A percentile compares a stretch with the other conserved stretches of the same genome.
Evolutionary conservation across 2,113 vertebrate genomes (phyloP).

Genomic region (Melanotaenia duboulayi): DNA sequence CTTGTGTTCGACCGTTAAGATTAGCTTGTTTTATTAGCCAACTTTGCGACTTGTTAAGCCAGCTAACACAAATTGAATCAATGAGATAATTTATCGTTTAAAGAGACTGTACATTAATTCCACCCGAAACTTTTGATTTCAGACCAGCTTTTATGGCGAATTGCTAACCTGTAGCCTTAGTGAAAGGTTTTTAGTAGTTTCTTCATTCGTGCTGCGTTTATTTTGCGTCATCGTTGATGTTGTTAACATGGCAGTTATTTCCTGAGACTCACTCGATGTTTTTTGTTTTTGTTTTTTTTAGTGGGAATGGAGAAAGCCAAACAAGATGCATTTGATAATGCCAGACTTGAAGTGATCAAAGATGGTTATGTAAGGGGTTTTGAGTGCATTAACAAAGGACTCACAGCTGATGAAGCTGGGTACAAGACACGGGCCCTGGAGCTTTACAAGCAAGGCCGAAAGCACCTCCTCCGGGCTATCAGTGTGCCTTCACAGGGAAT

Average conservation of each 20-base stretch:
- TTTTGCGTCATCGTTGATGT: neutral
- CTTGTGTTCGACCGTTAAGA: neutral
- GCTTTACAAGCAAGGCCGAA: slow-evolving; percentile 88
- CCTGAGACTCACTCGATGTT: neutral
- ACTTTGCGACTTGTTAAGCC: neutral
- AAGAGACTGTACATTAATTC: neutral
- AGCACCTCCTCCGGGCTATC: slow-evolving; percentile 88
- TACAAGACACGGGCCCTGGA: slow-evolving; percentile 85
- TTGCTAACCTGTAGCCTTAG: neutral
- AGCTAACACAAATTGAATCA: neutral
- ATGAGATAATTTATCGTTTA: neutral
- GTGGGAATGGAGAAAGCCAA: slow-evolving; percentile 87
- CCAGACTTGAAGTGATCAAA: slow-evolving; percentile 88
- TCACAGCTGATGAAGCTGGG: slow-evolving; percentile 89
- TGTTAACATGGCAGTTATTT: too few relatives aligned
- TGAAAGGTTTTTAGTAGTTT: neutral
- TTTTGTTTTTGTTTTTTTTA: slow-evolving; percentile 16
- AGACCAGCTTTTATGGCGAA: neutral
- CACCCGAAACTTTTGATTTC: neutral
- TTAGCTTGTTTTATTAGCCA: slow-evolving; percentile 27
- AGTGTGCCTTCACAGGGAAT: slow-evolving; percentile 82
- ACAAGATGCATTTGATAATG: slow-evolving; percentile 83
- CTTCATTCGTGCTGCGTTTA: neutral
- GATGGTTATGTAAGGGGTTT: slow-evolving; percentile 93
- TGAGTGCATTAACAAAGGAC: slow-evolving; percentile 88